Evolutionary conservation across 2,113 vertebrate genomes (phyloP), one percentile per base, ranked within the genome.

Genomic region (Rhea pennata): DNA sequence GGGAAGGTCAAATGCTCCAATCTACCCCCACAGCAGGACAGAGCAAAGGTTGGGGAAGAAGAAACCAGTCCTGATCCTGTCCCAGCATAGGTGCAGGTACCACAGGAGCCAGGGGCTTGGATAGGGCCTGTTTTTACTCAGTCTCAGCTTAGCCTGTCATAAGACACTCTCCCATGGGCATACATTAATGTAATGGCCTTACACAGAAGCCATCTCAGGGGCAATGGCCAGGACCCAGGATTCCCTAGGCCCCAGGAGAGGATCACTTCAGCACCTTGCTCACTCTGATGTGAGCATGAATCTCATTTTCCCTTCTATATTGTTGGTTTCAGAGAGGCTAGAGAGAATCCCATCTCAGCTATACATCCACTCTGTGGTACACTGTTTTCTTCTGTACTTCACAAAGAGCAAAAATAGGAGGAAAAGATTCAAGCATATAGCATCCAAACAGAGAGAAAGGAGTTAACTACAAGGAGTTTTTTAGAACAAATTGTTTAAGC

Each of bases 1-100:
- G 15, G 40, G 40, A 87, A 56, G 12, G 6, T 50, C 44, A 61
- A 10, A 66, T 1, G 4, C 2, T 1, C 22, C 0, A 0, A 5
- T 36, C 84, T 64, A n/a, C 70, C 48, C 29, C 50, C 27, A 11
- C 51, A n/a, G 42, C 51, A n/a, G 42, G 14, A 36, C 61, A 61
- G 24, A 5, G 7, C 27, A 48, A 3, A 26, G 65, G 22, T 70
- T 61, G 50, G 50, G 54, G 50, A 8, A 50, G 6, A 39, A 3
- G 5, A 58, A 9, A 61, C 24, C 10, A 39, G 27, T 54, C 59
- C 16, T 82, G n/a, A 92, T 59, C 33, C 19, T 65, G 40, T 84
- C 53, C 40, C 27, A 29, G 33, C 36, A 14, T 19, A 27, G 27
- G 10, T 36, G 48, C 22, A 0, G 0, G 20, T 65, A 50, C 17